A percentile compares a stretch with the other conserved stretches of the same genome.
These are phyloP conservation scores for Chymomyza costata DNA, from an alignment of 1,140 invertebrate genomes.

Conservation along the genomic window DNA sequence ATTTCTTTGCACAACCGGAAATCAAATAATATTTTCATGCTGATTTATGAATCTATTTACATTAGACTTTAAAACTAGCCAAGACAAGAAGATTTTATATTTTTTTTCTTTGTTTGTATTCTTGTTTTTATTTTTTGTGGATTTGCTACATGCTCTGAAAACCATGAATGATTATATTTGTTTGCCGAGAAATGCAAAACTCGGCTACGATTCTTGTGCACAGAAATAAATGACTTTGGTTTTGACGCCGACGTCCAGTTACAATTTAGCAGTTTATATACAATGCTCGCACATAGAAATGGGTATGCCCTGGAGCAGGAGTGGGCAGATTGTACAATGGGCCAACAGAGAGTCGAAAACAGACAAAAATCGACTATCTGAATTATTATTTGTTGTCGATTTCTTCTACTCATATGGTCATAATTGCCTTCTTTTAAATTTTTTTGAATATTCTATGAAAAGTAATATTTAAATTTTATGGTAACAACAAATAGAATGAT, in stretches of 20 bases:
- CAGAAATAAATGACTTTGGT: conserved; percentile 64
- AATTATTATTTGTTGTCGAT: too few relatives aligned
- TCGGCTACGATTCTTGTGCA: conserved; percentile 15
- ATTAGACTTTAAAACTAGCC: conserved; percentile 23
- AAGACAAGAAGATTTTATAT: not conserved
- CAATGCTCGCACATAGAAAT: too few relatives aligned
- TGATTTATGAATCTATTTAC: conserved; percentile 72
- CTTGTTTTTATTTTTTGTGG: conserved; percentile 21
- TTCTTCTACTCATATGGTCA: too few relatives aligned
- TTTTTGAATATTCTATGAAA: too few relatives aligned
- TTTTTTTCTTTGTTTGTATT: too few relatives aligned
- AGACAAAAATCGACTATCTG: too few relatives aligned
- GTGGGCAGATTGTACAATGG: too few relatives aligned
- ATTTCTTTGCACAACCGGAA: conserved; percentile 48
- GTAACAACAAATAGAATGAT: too few relatives aligned
- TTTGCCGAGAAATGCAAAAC: conserved; percentile 42
- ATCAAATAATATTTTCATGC: conserved; percentile 73
- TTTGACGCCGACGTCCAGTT: conserved; percentile 27
- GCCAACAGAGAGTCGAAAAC: too few relatives aligned
- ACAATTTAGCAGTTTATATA: conserved; percentile 20
- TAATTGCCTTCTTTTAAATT: too few relatives aligned
- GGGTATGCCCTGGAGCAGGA: too few relatives aligned
- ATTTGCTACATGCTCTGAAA: conserved; percentile 72
- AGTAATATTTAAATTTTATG: too few relatives aligned
- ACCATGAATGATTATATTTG: conserved; percentile 67